Evolutionary conservation across 2,797 vertebrate genomes (phyloP).

Genomic region (Ibycter americanus): DNA sequence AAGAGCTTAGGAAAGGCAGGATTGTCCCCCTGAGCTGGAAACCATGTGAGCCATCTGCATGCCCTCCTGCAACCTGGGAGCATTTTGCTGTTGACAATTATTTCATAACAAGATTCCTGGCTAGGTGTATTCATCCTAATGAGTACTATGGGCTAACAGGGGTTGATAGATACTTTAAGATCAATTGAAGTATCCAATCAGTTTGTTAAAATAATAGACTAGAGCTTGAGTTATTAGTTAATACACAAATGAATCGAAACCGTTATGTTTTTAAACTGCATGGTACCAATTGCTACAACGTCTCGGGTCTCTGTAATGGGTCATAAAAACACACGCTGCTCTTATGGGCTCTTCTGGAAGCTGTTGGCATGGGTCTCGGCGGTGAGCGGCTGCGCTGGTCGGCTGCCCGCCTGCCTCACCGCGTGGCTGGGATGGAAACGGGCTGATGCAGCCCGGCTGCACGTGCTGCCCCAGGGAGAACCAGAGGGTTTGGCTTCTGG

Average conservation of each 20-base stretch:
- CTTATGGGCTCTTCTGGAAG: background rate
- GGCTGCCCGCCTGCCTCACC: background rate
- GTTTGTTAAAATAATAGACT: background rate
- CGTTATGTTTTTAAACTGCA: fast-evolving
- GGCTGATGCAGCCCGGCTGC: fast-evolving
- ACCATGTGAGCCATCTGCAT: background rate
- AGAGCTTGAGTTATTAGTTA: background rate
- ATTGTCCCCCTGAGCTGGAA: background rate
- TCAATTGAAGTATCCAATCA: background rate
- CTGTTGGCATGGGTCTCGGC: fast-evolving
- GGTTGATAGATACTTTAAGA: background rate
- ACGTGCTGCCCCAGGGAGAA: background rate
- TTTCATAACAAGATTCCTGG: background rate
- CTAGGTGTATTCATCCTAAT: background rate
- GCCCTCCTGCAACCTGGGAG: background rate
- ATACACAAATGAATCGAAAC: background rate
- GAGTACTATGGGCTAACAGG: background rate
- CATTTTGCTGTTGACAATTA: background rate
- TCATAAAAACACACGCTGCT: fast-evolving
- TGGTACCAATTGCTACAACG: fast-evolving
- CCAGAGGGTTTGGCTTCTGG: background rate
- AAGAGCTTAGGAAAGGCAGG: background rate
- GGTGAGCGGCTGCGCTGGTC: background rate
- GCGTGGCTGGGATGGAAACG: fast-evolving
- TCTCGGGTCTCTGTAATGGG: fast-evolving